phyloP scores from a whole-genome alignment of 2,888 invertebrate species.

The Silvanus unidentatus region DNA sequence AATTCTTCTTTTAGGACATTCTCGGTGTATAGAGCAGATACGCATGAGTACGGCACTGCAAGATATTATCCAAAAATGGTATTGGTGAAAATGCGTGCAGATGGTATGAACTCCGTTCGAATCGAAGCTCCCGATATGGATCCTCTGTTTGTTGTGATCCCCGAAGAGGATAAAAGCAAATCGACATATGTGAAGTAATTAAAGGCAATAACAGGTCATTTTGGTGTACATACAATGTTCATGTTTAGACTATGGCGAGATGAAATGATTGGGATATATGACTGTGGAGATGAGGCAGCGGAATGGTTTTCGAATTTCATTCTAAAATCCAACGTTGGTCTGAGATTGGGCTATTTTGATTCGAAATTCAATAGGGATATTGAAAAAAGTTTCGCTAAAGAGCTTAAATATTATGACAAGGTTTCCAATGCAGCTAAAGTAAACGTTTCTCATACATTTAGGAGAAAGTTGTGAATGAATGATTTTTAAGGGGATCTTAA shows the following conservation, averaged over 20 bases:
- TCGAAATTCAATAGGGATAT: slow-evolving; percentile 19
- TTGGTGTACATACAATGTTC: background rate
- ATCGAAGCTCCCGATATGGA: slow-evolving; percentile 45
- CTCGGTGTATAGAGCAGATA: slow-evolving; percentile 40
- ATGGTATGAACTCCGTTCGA: slow-evolving; percentile 37
- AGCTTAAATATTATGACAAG: slow-evolving; percentile 23
- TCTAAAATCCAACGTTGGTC: slow-evolving; percentile 27
- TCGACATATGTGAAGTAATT: slow-evolving; percentile 11
- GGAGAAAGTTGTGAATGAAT: no score
- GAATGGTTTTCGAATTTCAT: slow-evolving; percentile 53
- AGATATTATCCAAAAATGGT: slow-evolving; percentile 44
- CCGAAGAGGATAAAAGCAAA: slow-evolving; percentile 23
- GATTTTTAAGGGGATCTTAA: slow-evolving; percentile 45
- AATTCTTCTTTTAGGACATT: slow-evolving; percentile 35
- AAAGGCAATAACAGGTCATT: background rate
- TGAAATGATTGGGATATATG: slow-evolving; percentile 44
- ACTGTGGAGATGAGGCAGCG: slow-evolving; percentile 58
- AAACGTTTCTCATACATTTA: slow-evolving; percentile 10
- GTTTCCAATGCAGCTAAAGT: slow-evolving; percentile 28
- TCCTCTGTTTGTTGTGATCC: slow-evolving; percentile 41
- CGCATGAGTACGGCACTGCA: slow-evolving; percentile 40
- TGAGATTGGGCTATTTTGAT: slow-evolving; percentile 38
- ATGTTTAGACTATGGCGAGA: no score
- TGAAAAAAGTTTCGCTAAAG: slow-evolving; percentile 4
- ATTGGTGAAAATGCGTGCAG: slow-evolving; percentile 39